These are phyloP conservation scores for Spicauda simplicius DNA, from an alignment of 2,888 invertebrate genomes.

Conservation along the genomic window DNA sequence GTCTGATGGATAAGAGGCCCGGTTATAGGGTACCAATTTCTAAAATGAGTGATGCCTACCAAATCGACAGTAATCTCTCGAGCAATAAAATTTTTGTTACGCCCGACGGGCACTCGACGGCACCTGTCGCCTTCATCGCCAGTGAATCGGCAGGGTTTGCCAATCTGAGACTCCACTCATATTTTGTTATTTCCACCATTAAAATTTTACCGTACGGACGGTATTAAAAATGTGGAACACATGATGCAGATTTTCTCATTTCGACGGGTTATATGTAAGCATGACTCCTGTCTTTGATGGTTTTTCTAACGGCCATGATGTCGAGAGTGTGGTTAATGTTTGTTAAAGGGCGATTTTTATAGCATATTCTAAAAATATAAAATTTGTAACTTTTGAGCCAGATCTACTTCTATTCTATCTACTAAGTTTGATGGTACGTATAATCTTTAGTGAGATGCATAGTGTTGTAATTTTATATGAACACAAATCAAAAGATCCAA, in stretches of 20 bases:
- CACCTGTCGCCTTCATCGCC: conserved; percentile 54
- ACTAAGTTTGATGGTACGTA: too few species aligned
- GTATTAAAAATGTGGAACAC: conserved; percentile 34
- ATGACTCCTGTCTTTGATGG: conserved; percentile 12
- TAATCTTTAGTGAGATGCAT: too few species aligned
- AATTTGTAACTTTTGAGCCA: too few species aligned
- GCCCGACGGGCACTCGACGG: conserved; percentile 41
- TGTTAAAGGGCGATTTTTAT: too few species aligned
- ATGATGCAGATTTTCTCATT: conserved; percentile 32
- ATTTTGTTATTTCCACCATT: conserved; percentile 48
- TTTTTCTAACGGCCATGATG: neutral
- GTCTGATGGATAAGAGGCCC: conserved; percentile 15
- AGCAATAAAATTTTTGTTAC: conserved; percentile 46
- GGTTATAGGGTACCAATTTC: conserved; percentile 34
- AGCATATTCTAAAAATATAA: too few species aligned
- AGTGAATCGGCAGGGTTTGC: conserved; percentile 43
- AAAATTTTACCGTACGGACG: conserved; percentile 40
- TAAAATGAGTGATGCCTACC: conserved; percentile 42
- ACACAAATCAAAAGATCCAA: too few species aligned
- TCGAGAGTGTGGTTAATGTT: too few species aligned
- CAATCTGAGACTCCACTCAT: conserved; percentile 45
- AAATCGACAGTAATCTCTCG: conserved; percentile 48
- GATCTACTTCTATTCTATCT: too few species aligned
- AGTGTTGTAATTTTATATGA: too few species aligned
- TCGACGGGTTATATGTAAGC: neutral